Evolutionary conservation across 2,888 invertebrate species (phyloP).

Genomic region (Acanthosoma haemorrhoidale): DNA sequence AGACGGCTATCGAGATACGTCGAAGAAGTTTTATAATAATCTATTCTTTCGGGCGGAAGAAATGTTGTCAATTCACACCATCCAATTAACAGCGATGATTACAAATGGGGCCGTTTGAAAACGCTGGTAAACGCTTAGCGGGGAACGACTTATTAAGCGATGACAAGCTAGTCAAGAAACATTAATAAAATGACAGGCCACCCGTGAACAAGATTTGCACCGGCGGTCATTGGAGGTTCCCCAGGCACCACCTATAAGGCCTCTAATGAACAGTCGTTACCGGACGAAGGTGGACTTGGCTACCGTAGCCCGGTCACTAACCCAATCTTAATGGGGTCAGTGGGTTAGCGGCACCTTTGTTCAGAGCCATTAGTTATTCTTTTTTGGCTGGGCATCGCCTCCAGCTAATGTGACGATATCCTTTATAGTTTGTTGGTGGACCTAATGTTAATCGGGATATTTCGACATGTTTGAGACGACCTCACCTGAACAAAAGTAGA

Average conservation of each 20-base stretch:
- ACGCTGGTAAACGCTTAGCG: too few relatives aligned
- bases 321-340: not conserved
- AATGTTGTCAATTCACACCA: too few relatives aligned
- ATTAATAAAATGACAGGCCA: not conserved
- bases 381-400: not conserved
- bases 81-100: too few relatives aligned
- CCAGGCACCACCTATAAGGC: not conserved
- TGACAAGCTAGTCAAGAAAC: not conserved
- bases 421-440: too few relatives aligned
- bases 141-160: not conserved
- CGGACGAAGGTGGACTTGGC: too few relatives aligned
- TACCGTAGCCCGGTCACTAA: not conserved
- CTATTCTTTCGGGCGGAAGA: too few relatives aligned
- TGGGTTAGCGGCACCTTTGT: not conserved
- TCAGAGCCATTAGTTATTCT: not conserved
- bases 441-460: too few relatives aligned
- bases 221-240: not conserved
- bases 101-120: too few relatives aligned
- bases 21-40: too few relatives aligned
- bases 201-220: not conserved
- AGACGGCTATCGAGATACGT: too few relatives aligned
- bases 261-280: not conserved
- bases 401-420: not conserved
- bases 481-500: too few relatives aligned
- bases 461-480: too few relatives aligned